These are phyloP conservation scores for Drosophila rellima DNA, from an alignment of 2,888 invertebrate genomes.

Conservation along the genomic window DNA sequence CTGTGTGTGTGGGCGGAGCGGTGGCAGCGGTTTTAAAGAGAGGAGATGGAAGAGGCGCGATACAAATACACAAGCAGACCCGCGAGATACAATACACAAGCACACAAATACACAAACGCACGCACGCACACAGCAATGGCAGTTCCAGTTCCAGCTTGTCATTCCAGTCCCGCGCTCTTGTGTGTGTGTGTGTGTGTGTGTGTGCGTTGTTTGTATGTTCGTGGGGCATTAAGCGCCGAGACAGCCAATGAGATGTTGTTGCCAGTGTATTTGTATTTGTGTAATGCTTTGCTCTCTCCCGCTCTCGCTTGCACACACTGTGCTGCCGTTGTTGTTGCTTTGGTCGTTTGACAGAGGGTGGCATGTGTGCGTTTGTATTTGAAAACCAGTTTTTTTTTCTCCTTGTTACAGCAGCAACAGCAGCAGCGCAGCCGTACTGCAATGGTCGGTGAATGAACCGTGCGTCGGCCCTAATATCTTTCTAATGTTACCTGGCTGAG, in stretches of 20 bases:
- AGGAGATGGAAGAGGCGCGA: conserved; percentile 60
- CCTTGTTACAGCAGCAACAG: conserved; percentile 56
- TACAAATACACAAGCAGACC: conserved; percentile 57
- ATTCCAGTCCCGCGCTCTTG: conserved; percentile 66
- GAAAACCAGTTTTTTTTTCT: conserved; percentile 70
- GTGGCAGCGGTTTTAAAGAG: conserved; percentile 25
- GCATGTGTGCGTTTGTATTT: conserved; percentile 55
- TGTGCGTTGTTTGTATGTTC: conserved; percentile 53
- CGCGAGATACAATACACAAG: conserved; percentile 59
- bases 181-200: conserved; percentile 36
- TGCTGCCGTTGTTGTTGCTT: conserved; percentile 47
- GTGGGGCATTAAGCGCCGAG: conserved; percentile 66
- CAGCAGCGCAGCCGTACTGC: conserved; percentile 72
- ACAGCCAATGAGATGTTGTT: conserved; percentile 84
- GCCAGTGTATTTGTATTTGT: conserved; percentile 70
- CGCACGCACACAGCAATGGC: conserved; percentile 24
- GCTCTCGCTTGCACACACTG: conserved; percentile 54
- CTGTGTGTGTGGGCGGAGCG: conserved; percentile 73
- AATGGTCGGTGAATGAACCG: conserved; percentile 84
- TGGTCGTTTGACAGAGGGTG: conserved; percentile 60
- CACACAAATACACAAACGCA: conserved; percentile 20
- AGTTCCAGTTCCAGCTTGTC: conserved; percentile 74
- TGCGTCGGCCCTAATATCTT: conserved; percentile 65
- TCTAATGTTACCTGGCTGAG: conserved; percentile 78
- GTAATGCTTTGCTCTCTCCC: conserved; percentile 65